Evolutionary conservation across 2,888 invertebrate genomes (phyloP).

Genomic region (Morpho deidamia): DNA sequence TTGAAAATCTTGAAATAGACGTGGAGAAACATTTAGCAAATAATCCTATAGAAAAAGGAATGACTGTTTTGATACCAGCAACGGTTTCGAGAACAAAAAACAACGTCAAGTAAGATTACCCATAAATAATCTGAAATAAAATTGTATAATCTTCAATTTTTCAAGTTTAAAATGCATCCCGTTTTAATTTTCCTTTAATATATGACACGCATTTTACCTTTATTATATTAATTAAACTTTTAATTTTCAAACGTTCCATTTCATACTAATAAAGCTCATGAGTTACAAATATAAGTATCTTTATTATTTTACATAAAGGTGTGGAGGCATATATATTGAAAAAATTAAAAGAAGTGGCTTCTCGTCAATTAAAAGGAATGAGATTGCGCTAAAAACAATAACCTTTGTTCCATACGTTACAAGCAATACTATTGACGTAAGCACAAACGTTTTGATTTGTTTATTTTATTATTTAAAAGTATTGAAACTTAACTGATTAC

Average conservation of each 20-base stretch:
- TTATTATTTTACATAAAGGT: slow-evolving; percentile 30
- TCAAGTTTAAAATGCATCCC: too few species aligned
- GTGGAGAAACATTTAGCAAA: slow-evolving; percentile 28
- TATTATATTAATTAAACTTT: too few species aligned
- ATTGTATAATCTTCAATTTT: too few species aligned
- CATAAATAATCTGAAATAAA: too few species aligned
- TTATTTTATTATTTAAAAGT: neutral
- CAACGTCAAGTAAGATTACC: neutral
- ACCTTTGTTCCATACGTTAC: slow-evolving; percentile 37
- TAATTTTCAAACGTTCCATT: too few species aligned
- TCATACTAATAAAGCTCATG: too few species aligned
- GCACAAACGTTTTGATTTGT: slow-evolving; percentile 13
- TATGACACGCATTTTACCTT: too few species aligned
- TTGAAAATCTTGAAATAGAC: slow-evolving; percentile 39
- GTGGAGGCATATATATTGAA: slow-evolving; percentile 43
- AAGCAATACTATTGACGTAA: slow-evolving; percentile 30
- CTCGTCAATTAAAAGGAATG: slow-evolving; percentile 19
- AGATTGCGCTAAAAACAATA: slow-evolving; percentile 29
- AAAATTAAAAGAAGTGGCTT: slow-evolving; percentile 34
- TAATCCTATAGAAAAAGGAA: slow-evolving; percentile 10
- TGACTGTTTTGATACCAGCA: slow-evolving; percentile 27
- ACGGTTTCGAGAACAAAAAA: slow-evolving; percentile 12
- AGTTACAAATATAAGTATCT: neutral
- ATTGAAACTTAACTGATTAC: neutral
- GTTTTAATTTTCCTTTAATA: too few species aligned